phyloP scores from a whole-genome alignment of 2,888 invertebrate species.

The Imbricaverruca yamaguchii region DNA sequence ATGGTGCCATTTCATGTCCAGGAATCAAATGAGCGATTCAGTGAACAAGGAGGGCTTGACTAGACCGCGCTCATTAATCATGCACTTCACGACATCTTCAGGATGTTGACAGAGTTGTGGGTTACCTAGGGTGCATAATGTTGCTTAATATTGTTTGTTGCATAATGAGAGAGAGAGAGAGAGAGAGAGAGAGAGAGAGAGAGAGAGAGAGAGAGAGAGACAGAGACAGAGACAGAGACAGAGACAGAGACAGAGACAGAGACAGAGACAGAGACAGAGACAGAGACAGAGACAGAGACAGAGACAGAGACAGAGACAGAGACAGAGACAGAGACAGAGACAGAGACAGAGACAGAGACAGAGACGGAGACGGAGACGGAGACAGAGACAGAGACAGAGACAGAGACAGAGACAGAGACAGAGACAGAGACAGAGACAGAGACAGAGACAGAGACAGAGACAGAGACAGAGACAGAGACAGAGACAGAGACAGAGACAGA shows the following conservation, averaged over 20 bases:
- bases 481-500: slow-evolving; percentile 20
- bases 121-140: too few species aligned
- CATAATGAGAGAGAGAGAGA: too few species aligned
- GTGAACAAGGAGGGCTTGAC: too few species aligned
- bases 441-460: background rate
- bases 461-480: slow-evolving; percentile 4
- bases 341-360: background rate
- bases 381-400: slow-evolving; percentile 15
- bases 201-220: background rate
- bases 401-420: slow-evolving; percentile 23
- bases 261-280: background rate
- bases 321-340: slow-evolving; percentile 18
- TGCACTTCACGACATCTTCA: too few species aligned
- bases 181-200: too few species aligned
- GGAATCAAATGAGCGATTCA: too few species aligned
- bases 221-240: background rate
- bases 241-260: background rate
- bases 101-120: too few species aligned
- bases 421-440: slow-evolving; percentile 17
- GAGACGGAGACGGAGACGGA: background rate
- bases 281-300: background rate
- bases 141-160: too few species aligned
- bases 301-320: background rate
- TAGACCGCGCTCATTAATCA: too few species aligned
- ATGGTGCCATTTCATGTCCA: too few species aligned